Base-by-base conservation (phyloP, 2,888 invertebrate species). In the Anagyrus pseudococci region DNA sequence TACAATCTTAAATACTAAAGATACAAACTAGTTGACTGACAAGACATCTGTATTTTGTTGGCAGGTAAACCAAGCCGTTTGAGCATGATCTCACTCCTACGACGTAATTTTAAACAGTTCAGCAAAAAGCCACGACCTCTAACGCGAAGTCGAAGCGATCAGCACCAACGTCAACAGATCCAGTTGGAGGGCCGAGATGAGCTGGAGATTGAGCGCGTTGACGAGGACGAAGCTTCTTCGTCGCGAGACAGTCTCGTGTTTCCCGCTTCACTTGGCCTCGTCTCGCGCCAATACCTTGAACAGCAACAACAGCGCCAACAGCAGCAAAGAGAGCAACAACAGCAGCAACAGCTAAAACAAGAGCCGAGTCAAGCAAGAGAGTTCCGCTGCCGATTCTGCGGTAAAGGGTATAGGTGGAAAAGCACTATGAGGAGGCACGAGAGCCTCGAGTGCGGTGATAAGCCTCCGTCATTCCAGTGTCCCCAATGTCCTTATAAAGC, bases 331-430 rank as follows among this genome's bases (percentile, higher is more conserved):
- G 44, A 54, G 40, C 50, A 47, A 13, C 57, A 20, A 15, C 29
- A 17, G 41, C 22, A n/a, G 10, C 41, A 15, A 22, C 26, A 19
- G 33, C n/a, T 13, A 1, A 20, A 19, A 26, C 73, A 85, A 75
- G 86, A 85, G 73, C 61, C 66, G 4, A 64, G 66, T 29, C 66
- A 63, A 43, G 47, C 48, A 19, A 26, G 66, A 1, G 62, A 67
- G 20, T 67, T 67, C 41, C 52, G 60, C 2, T 67, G 67, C 26
- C 22, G 67, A 17, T 67, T 67, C 29, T 67, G 67, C 54, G 67
- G 67, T 10, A 67, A 67, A 15, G 67, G 67, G 13, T 67, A 67
- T 33, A 52, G 67, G 22, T 67, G 67, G 67, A 67, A 67, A 50
- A 67, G 67, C 33, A 67, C 67, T 22, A 67, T 67, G 67, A 58